Conservation (phyloP, 2,888 invertebrate species). For the Tortricodes alternella region DNA sequence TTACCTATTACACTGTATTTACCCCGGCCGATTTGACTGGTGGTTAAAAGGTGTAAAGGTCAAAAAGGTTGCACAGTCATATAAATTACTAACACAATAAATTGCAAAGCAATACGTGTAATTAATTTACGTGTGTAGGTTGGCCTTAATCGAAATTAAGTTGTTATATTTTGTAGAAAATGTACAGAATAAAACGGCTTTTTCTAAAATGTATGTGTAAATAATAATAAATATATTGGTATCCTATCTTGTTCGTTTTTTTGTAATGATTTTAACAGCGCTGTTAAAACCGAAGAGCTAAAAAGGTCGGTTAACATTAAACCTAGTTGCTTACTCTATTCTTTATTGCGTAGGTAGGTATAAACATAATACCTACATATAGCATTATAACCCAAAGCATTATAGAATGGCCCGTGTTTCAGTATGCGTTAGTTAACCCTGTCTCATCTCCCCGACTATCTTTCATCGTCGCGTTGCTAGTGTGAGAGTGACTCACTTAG, state of each 20-base stretch:
- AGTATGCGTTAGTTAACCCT: too few species aligned
- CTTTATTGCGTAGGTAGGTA: too few species aligned
- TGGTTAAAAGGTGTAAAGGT: background rate
- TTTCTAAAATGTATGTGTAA: constrained; percentile 63
- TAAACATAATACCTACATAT: too few species aligned
- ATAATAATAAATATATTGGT: constrained; percentile 57
- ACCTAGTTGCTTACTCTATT: too few species aligned
- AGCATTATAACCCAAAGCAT: too few species aligned
- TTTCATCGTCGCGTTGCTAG: too few species aligned
- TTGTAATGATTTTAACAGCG: too few species aligned
- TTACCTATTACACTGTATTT: background rate
- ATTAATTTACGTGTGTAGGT: constrained; percentile 43
- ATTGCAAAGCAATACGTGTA: constrained; percentile 34
- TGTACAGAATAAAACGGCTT: constrained; percentile 60
- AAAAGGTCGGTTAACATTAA: too few species aligned
- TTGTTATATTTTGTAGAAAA: constrained; percentile 50
- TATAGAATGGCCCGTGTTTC: too few species aligned
- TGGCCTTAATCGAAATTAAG: constrained; percentile 64
- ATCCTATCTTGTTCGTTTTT: constrained; percentile 39
- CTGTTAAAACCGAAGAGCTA: too few species aligned
- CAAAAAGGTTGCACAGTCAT: background rate
- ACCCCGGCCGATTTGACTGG: background rate
- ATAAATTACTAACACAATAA: constrained; percentile 18
- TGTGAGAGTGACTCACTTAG: too few species aligned
- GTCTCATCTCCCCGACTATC: too few species aligned